These are phyloP conservation scores for Ancistrus triradiatus DNA, from an alignment of 2,113 vertebrate species.

Conservation along the genomic window DNA sequence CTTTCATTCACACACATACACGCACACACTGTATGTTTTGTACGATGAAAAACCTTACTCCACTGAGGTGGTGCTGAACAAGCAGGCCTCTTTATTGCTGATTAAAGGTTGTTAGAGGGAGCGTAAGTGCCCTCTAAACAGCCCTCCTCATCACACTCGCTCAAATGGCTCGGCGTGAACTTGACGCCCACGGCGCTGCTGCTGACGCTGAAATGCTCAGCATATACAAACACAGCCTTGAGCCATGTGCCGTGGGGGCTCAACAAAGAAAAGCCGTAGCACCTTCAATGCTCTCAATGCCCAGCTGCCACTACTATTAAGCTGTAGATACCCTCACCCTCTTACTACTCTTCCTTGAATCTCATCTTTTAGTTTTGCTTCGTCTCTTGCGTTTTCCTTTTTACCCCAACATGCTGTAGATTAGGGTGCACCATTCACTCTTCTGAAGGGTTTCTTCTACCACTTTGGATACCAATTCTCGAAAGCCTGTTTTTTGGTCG, in stretches of 20 bases:
- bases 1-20: too few relatives aligned
- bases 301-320: slow-evolving; percentile 6
- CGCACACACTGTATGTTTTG: slow-evolving; percentile 3
- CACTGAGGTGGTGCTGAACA: slow-evolving; percentile 33
- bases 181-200: slow-evolving; percentile 40
- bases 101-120: slow-evolving; percentile 54
- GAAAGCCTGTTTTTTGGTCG: too few relatives aligned
- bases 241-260: neutral
- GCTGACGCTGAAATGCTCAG: slow-evolving; percentile 13
- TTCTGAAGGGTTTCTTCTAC: too few relatives aligned
- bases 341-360: slow-evolving; percentile 27
- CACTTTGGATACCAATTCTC: too few relatives aligned
- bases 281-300: slow-evolving; percentile 3
- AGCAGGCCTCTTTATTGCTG: slow-evolving; percentile 50
- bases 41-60: slow-evolving; percentile 32
- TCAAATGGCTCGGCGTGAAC: slow-evolving; percentile 61
- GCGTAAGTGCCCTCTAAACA: slow-evolving; percentile 52
- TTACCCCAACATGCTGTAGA: too few relatives aligned
- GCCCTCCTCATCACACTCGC: slow-evolving; percentile 44
- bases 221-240: slow-evolving; percentile 1
- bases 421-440: too few relatives aligned
- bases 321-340: slow-evolving; percentile 35
- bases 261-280: slow-evolving; percentile 15
- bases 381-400: too few relatives aligned
- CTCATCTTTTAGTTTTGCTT: too few relatives aligned